Evolutionary conservation across 2,888 invertebrate genomes (phyloP), one percentile per base, ranked within the genome.

Genomic region (Sialis lutaria): DNA sequence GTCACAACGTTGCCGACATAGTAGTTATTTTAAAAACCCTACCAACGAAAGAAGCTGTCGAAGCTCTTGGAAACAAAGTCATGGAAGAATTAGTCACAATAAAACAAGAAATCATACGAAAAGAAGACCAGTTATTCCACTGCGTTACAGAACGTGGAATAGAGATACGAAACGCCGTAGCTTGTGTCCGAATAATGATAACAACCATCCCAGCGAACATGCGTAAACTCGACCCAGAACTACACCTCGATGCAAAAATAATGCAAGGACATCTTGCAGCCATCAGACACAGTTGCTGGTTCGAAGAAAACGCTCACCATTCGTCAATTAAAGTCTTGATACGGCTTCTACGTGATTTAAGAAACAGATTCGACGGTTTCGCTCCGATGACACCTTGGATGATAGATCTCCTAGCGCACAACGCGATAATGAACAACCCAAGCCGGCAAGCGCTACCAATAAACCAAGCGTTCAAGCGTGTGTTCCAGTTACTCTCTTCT

Each of bases 301-400:
- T 96, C 63, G 96, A 96, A 61, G 96, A 96, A 64, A 93, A 95
- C 60, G 93, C 92, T 0, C 92, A 90, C 61, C 95, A 96, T 64
- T 93, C 95, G 5, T 91, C 91, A 22, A 91, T 96, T 50, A 95
- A 95, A 73, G 76, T 74, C 50, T 67, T 98, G 9, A 93, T 97
- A 55, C 79, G 97, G 2, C 73, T 98, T 30, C 69, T 98, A n/a
- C 78, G 93, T 51, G 97, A 97, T 69, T 74, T 97, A 57, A 79
- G 88, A 55, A 77, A 77, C 46, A 77, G 97, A 10, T 96, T 92
- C 68, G 78, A 85, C 51, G 95, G 95, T 0, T 79, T 97, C 50
- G 79, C 87, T 50, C 85, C 92, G 1, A 72, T 98, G 6, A 89
- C 89, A 1, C 90, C 95, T 0, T 98, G 97, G 97, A 90, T 95